Percentiles rank a stretch among this genome's conserved stretches.
phyloP scores from a whole-genome alignment of 2,113 vertebrate genomes.

The Tenrec ecaudatus region DNA sequence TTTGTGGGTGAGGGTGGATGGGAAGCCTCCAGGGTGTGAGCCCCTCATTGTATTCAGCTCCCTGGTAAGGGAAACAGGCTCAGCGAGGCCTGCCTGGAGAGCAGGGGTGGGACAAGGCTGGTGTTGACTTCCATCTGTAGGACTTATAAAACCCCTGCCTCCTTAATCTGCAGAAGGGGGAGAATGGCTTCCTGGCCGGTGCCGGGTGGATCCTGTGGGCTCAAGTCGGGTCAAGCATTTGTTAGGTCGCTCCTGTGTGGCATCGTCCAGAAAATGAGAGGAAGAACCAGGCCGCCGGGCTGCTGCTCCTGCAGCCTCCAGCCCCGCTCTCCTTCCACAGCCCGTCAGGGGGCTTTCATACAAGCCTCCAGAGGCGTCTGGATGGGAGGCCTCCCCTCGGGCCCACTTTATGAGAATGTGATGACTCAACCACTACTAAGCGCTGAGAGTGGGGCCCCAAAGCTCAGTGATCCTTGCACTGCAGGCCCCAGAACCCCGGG shows the following conservation, averaged over 20 bases:
- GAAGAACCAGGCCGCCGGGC: constrained; percentile 6
- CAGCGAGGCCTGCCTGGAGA: background rate
- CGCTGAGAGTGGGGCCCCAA: background rate
- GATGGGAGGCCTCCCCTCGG: background rate
- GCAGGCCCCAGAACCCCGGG: constrained; percentile 15
- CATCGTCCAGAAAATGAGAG: constrained; percentile 33
- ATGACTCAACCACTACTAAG: constrained; percentile 6
- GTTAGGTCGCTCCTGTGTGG: background rate
- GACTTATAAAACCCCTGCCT: constrained; percentile 34
- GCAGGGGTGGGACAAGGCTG: background rate
- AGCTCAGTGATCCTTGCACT: constrained; percentile 14
- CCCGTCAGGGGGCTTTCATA: background rate
- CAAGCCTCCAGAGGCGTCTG: constrained; percentile 1
- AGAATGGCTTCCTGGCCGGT: constrained; percentile 33
- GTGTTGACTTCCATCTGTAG: constrained; percentile 7
- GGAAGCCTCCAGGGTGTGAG: background rate
- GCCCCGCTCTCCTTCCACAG: background rate
- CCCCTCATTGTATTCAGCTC: background rate
- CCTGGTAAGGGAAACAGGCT: constrained; percentile 13
- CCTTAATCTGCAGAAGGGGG: constrained; percentile 50
- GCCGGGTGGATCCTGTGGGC: background rate
- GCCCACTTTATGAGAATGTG: background rate
- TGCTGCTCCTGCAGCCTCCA: background rate
- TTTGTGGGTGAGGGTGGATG: background rate
- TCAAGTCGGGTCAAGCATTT: background rate